Base-by-base conservation (phyloP, 2,113 vertebrate genomes). In the Circaetus gallicus region DNA sequence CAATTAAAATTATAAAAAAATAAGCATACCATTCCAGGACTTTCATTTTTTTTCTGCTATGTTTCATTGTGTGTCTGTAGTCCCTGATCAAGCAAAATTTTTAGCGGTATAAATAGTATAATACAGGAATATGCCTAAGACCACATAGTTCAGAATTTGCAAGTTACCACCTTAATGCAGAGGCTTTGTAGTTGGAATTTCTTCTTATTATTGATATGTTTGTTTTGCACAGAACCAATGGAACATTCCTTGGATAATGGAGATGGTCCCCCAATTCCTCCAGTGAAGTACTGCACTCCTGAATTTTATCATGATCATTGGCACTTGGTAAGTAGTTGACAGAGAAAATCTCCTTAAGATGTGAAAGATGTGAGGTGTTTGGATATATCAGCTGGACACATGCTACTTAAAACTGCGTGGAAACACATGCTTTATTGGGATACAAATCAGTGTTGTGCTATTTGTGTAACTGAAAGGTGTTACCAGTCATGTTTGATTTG, bases 281-380 rank as follows among this genome's bases (percentile, higher is more conserved):
- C 98, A 6, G 98, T 99, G 81, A 98, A 98, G 62, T 97, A 97
- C 6, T 99, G 99, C 91, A 98, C 98, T 22, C 94, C 98, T 18
- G 98, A 99, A 45, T 99, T 99, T 97, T 99, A 99, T 96, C 97
- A 88, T 16, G 95, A 96, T 19, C 99, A 98, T 96, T 97, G 83
- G 94, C 97, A 98, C 82, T 98, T 98, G 98, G 99, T 99, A 95
- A 97, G 97, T 92, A 55, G 12, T 42, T 91, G 50, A 38, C 43
- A 62, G 31, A 85, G n/a, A 38, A 91, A 49, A 38, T 76, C n/a
- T 49, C 21, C 17, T 59, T 55, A 26, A 74, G 11, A 47, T 19
- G 17, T 20, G 29, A 43, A 69, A 84, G 21, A 36, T 42, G 14
- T n/a, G 53, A 66, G 28, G 16, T 94, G 16, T 69, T 90, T 81